Conservation (phyloP, 2,113 vertebrate species). For the Physeter macrocephalus region DNA sequence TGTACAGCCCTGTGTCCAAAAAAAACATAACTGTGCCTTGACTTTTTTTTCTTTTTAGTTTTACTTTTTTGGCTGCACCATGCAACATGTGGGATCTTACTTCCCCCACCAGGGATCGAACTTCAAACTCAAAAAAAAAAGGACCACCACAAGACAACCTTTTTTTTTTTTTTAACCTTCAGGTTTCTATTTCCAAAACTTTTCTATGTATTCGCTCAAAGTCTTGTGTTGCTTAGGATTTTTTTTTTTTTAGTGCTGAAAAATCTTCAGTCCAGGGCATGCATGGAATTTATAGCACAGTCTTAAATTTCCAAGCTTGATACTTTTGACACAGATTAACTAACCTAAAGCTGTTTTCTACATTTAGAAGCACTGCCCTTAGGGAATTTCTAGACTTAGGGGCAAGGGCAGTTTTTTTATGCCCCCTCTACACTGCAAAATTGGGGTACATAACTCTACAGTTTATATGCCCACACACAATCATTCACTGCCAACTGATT, state of each 20-base stretch:
- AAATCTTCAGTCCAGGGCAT: neutral
- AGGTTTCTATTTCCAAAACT: neutral
- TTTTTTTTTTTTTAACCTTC: neutral
- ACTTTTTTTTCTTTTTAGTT: too few relatives aligned
- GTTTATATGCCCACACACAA: neutral
- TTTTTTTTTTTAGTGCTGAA: neutral
- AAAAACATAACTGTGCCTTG: too few relatives aligned
- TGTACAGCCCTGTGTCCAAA: too few relatives aligned
- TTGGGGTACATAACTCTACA: neutral
- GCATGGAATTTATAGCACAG: neutral
- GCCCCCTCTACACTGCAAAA: neutral
- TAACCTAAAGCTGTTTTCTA: neutral
- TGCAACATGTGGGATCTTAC: too few relatives aligned
- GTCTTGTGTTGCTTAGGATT: neutral
- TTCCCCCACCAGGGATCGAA: too few relatives aligned
- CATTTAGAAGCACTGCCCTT: neutral
- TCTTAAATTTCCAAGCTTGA: neutral
- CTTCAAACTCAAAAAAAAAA: neutral
- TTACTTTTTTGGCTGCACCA: too few relatives aligned
- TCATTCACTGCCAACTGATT: neutral
- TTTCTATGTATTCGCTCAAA: neutral
- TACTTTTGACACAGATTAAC: neutral
- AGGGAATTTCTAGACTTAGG: neutral
- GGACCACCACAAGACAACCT: too few relatives aligned
- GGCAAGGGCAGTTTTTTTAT: neutral